Evolutionary conservation across 2,888 invertebrate species (phyloP).

Genomic region (Metalampra italica): DNA sequence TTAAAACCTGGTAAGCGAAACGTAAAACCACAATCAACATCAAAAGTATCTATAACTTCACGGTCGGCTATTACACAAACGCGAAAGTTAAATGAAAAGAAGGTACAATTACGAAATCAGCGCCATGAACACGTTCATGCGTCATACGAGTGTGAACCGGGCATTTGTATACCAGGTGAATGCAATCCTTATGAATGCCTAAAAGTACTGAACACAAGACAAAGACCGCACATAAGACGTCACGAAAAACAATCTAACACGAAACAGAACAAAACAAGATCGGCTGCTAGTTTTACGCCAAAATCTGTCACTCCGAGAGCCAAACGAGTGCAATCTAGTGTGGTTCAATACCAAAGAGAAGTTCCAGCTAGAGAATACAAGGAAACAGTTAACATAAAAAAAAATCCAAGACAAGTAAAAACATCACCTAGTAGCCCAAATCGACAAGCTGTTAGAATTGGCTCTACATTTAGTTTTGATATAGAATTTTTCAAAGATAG

Average conservation of each 20-base stretch:
- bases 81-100: background rate
- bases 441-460: conserved; percentile 17
- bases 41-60: conserved; percentile 17
- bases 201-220: conserved; percentile 24
- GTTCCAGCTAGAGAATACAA: conserved; percentile 9
- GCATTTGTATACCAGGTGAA: conserved; percentile 28
- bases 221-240: conserved; percentile 13
- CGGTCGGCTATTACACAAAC: background rate
- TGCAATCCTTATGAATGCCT: conserved; percentile 34
- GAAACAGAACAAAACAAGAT: conserved; percentile 24
- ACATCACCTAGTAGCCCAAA: conserved; percentile 8
- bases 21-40: conserved; percentile 4
- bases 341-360: conserved; percentile 14
- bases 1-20: conserved; percentile 19
- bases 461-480: conserved; percentile 20
- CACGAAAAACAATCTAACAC: conserved; percentile 16
- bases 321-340: conserved; percentile 28
- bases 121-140: conserved; percentile 10
- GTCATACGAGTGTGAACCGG: conserved; percentile 32
- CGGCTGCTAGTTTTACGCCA: conserved; percentile 26
- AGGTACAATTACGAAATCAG: conserved; percentile 5
- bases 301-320: conserved; percentile 14
- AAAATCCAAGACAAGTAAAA: conserved; percentile 5
- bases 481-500: conserved; percentile 22
- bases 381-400: background rate